Base-by-base conservation (phyloP, 2,113 vertebrate species). In the Podocnemis expansa region DNA sequence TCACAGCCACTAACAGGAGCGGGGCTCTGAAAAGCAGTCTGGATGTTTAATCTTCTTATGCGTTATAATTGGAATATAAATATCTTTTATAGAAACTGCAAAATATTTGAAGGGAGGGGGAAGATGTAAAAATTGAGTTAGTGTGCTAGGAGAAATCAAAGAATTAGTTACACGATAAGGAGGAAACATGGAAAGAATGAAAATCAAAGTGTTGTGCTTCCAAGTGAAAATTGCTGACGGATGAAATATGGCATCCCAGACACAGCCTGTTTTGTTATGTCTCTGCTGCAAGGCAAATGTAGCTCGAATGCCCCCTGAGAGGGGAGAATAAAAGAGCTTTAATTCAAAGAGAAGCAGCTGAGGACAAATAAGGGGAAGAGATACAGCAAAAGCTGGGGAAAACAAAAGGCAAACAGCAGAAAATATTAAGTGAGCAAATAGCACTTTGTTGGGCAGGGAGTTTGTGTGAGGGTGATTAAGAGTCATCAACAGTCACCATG, bases 271-370 rank as follows among this genome's bases (percentile, higher is more conserved):
- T 94, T 94, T 89, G 94, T 96, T 94, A 60, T 86, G 91, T 85
- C 67, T 94, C 85, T 81, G 93, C 90, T 96, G 83, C 45, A 91
- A 96, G 89, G 86, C 81, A 94, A 94, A 91, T 6, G 0, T 91
- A 95, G 91, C 94, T 86, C 85, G 58, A 88, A 45, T 9, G 75
- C 34, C 47, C 34, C 94, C 87, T 87, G 60, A 88, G 60, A 91
- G 94, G 91, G 94, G 85, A 76, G 91, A 96, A 95, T 95, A 97
- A 89, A 95, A 95, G 88, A 92, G 93, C 94, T 96, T 96, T 94
- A 96, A 95, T 85, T 94, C 96, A 88, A 95, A 90, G 81, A 93
- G 88, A 96, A 92, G 80, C 85, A 67, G 84, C 85, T 17, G 63
- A 96, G 91, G 91, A 84, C 91, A 93, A 96, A 96, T 79, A 89